Percentiles rank a stretch among this genome's conserved stretches.
Conservation (phyloP, 2,113 vertebrate genomes). For the Ammospiza caudacuta region DNA sequence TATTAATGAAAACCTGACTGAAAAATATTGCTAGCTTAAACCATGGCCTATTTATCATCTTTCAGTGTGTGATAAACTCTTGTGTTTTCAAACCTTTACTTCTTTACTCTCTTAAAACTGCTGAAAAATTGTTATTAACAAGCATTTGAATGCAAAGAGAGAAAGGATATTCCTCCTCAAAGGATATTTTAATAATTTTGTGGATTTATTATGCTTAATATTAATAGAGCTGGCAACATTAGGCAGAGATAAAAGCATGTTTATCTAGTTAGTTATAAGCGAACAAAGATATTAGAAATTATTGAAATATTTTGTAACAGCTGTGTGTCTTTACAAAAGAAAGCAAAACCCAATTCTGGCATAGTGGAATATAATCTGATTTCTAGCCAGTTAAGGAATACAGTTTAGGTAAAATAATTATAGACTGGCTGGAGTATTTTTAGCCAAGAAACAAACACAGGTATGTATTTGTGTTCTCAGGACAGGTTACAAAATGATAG, state of each 20-base stretch:
- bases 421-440: background rate
- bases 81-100: background rate
- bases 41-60: background rate
- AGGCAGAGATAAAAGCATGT: background rate
- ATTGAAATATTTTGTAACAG: background rate
- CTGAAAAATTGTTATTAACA: background rate
- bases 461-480: background rate
- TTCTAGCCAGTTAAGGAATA: background rate
- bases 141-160: background rate
- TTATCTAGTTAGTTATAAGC: background rate
- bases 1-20: background rate
- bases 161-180: background rate
- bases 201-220: background rate
- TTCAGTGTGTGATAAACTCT: background rate
- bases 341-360: background rate
- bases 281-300: constrained; percentile 3
- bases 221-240: background rate
- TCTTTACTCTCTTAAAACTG: background rate
- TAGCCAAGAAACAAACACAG: background rate
- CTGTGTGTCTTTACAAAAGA: background rate
- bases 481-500: background rate
- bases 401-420: background rate
- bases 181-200: background rate
- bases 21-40: background rate
- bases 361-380: background rate